Evolutionary conservation across 2,888 invertebrate genomes (phyloP).

Genomic region (Melanostoma scalare): DNA sequence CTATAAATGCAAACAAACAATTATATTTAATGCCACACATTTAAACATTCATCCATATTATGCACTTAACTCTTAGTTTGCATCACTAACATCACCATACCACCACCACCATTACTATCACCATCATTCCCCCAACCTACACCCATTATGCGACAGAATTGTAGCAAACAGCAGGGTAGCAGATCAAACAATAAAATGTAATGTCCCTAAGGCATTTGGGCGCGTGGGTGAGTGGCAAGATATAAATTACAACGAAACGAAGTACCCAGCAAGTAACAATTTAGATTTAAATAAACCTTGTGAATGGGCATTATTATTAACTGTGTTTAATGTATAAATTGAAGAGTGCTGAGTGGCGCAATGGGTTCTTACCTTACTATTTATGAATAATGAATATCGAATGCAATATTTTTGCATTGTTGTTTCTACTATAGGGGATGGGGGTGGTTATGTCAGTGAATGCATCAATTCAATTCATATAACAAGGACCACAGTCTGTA

Average conservation of each 20-base stretch:
- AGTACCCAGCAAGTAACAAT: slow-evolving; percentile 52
- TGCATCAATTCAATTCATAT: slow-evolving; percentile 26
- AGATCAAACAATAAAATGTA: slow-evolving; percentile 27
- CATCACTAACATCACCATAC: slow-evolving; percentile 1
- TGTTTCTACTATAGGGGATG: not conserved
- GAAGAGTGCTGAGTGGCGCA: slow-evolving; percentile 36
- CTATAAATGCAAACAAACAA: slow-evolving; percentile 71
- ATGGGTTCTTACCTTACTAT: slow-evolving; percentile 56
- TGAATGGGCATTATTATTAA: slow-evolving; percentile 42
- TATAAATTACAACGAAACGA: slow-evolving; percentile 5
- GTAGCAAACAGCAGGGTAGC: not conserved
- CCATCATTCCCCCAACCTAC: too few species aligned
- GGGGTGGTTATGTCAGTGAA: slow-evolving; percentile 3
- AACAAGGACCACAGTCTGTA: not conserved
- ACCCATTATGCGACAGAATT: too few species aligned
- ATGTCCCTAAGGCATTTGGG: not conserved
- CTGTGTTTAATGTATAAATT: slow-evolving; percentile 34
- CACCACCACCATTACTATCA: not conserved
- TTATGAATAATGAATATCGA: slow-evolving; percentile 56
- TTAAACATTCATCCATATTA: slow-evolving; percentile 65
- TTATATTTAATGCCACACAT: slow-evolving; percentile 70
- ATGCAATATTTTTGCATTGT: slow-evolving; percentile 38
- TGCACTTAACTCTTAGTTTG: slow-evolving; percentile 51
- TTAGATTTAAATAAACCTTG: slow-evolving; percentile 69
- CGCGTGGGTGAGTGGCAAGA: not conserved